phyloP scores from a whole-genome alignment of 2,113 vertebrate species.

The Podiceps cristatus region DNA sequence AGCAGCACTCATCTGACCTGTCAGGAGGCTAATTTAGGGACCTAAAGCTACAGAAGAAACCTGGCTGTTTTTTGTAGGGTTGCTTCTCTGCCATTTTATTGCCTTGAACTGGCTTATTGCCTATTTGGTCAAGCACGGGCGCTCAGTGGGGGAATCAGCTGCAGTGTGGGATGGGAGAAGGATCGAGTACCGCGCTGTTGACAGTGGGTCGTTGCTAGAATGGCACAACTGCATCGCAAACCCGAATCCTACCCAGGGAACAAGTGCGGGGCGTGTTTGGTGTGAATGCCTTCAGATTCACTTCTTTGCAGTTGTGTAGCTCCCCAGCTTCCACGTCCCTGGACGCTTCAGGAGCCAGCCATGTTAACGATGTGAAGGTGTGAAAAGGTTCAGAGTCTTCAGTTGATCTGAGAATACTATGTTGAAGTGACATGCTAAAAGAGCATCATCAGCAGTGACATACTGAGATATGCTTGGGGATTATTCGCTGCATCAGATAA shows the following conservation, averaged over 20 bases:
- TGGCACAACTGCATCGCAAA: not conserved
- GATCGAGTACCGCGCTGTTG: accelerated
- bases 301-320: not conserved
- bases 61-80: not conserved
- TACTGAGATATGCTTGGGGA: constrained; percentile 36
- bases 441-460: constrained; percentile 22
- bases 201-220: not conserved
- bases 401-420: constrained; percentile 13
- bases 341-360: not conserved
- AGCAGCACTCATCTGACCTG: not conserved
- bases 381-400: not conserved
- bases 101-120: not conserved
- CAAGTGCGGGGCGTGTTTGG: not conserved
- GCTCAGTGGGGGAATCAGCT: not conserved
- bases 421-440: constrained; percentile 43
- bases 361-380: not conserved
- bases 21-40: not conserved
- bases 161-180: not conserved
- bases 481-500: constrained; percentile 26
- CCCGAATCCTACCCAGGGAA: not conserved
- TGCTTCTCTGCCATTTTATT: not conserved
- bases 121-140: not conserved
- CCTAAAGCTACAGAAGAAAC: not conserved
- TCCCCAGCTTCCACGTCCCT: not conserved
- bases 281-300: not conserved